Evolutionary conservation across 2,113 vertebrate species (phyloP), one percentile per base, ranked within the genome.

Genomic region (Cebidichthys violaceus): DNA sequence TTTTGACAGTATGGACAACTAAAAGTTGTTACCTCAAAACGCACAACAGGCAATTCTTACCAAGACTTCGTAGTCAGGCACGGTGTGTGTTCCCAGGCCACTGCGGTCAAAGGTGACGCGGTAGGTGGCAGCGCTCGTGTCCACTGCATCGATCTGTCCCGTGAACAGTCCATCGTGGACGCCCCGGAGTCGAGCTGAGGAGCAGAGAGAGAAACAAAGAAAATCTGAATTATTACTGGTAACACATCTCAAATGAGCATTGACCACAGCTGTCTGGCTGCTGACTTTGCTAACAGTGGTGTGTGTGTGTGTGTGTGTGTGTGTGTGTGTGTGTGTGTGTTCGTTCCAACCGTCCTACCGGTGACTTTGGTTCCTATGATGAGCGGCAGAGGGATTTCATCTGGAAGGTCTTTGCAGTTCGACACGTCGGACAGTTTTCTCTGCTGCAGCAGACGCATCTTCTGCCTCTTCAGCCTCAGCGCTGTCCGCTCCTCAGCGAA

Each of bases 321-420:
- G n/a, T n/a, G n/a, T n/a, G n/a, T n/a, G n/a, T n/a, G n/a, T n/a
- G n/a, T n/a, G n/a, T n/a, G n/a, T n/a, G n/a, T n/a, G n/a, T n/a
- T 47, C 9, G 72, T 54, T 61, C 50, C 31, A 64, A 27, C 29
- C n/a, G 64, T 79, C 73, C 85, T 57, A 99, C 98, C 98, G 73
- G 98, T 99, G 90, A 99, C 98, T 96, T 99, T 99, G 77, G 98
- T 99, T 93, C 98, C 98, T 89, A 99, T 99, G 88, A 99, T 98
- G 89, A 99, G 94, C 0, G 97, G 97, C 54, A 99, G 91, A 31
- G 98, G 98, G 88, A 99, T 99, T 93, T 99, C 97, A 70, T 99
- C 98, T 22, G 98, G 98, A 84, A 99, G 97, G 88, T 99, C 98
- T 96, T 99, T 99, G 93, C 98, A 99, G 68, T 96, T 96, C 2